phyloP scores from a whole-genome alignment of 2,113 vertebrate genomes.

The Ictidomys tridecemlineatus region DNA sequence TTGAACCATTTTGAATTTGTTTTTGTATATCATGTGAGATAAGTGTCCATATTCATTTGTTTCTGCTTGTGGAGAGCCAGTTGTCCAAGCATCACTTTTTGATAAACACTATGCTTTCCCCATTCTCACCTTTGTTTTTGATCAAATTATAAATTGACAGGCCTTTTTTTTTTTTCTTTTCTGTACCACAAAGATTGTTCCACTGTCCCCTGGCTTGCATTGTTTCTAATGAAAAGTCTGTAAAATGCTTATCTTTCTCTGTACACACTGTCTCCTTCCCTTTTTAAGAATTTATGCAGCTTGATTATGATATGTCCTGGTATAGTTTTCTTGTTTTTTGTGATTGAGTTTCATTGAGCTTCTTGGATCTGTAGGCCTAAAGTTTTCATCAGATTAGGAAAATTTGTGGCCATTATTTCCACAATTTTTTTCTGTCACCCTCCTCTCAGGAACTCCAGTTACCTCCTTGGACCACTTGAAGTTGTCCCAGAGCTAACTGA shows the following conservation, averaged over 20 bases:
- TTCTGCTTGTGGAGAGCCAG: not conserved
- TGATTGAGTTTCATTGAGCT: not conserved
- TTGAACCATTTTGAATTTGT: not conserved
- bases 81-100: not conserved
- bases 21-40: not conserved
- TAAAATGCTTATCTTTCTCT: not conserved
- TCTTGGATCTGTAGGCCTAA: conserved; percentile 28
- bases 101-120: not conserved
- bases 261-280: not conserved
- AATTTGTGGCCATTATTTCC: not conserved
- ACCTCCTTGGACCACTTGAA: not conserved
- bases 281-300: not conserved
- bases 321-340: conserved; percentile 30
- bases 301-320: not conserved
- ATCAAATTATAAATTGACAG: conserved; percentile 3
- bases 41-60: not conserved
- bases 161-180: not conserved
- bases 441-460: not conserved
- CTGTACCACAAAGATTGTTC: not conserved
- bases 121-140: not conserved
- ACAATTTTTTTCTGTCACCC: not conserved
- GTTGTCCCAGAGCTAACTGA: not conserved
- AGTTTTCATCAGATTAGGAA: conserved; percentile 36
- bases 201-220: not conserved
- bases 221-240: conserved; percentile 2